Evolutionary conservation across 2,888 invertebrate species (phyloP).

Genomic region (Tipula confusa): DNA sequence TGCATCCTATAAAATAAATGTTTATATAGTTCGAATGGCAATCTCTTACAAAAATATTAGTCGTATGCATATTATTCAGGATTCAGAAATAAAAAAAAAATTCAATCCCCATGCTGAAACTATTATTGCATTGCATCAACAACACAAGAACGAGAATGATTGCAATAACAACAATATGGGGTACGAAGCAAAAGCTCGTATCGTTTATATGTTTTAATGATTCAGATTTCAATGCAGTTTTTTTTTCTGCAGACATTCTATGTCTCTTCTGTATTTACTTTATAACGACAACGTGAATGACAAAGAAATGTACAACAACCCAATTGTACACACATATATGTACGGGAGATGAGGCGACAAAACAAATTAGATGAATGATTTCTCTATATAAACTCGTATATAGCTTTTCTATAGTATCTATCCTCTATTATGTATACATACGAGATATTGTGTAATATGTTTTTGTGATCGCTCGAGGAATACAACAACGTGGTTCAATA

Average conservation of each 20-base stretch:
- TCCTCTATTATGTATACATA: not conserved
- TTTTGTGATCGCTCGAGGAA: not conserved
- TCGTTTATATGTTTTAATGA: not conserved
- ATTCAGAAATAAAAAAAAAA: not conserved
- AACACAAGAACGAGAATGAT: not conserved
- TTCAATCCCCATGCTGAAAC: not conserved
- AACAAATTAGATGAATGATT: conserved; percentile 9
- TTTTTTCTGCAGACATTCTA: not conserved
- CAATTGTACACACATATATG: not conserved
- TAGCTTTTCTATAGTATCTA: not conserved
- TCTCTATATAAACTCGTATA: not conserved
- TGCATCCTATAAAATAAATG: no score
- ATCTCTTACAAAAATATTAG: not conserved
- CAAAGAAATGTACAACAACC: not conserved
- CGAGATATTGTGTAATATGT: no score
- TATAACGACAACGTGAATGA: not conserved
- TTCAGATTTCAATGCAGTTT: not conserved
- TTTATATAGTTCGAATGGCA: not conserved
- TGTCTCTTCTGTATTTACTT: not conserved
- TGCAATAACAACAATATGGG: not conserved
- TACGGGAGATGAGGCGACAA: not conserved
- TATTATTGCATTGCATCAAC: not conserved
- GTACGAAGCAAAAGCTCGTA: not conserved
- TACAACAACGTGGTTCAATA: not conserved
- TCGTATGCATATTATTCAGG: not conserved